Conservation (phyloP, 1,140 invertebrate species). For the Oryctes rhinoceros region DNA sequence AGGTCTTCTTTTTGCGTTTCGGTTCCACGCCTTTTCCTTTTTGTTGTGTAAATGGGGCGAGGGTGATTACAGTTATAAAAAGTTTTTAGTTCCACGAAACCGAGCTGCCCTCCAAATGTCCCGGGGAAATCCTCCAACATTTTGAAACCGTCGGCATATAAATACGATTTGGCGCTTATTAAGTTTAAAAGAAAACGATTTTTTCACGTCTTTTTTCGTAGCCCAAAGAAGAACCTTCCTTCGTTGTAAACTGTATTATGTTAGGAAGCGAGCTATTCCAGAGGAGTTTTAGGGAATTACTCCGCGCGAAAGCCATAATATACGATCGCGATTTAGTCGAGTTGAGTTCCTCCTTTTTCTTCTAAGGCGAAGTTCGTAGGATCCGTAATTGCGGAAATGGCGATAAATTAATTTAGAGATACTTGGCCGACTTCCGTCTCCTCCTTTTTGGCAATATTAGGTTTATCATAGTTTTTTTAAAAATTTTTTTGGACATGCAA, state of each 20-base stretch:
- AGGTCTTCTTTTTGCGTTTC: neutral
- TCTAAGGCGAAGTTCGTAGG: neutral
- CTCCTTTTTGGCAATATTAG: neutral
- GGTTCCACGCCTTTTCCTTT: neutral
- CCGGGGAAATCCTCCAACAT: neutral
- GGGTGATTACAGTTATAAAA: neutral
- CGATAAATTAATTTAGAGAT: slow-evolving; percentile 10
- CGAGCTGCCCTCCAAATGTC: neutral
- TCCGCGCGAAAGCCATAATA: neutral
- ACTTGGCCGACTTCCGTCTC: neutral
- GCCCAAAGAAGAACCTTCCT: neutral
- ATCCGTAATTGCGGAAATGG: neutral
- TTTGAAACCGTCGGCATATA: neutral
- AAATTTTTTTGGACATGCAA: no score
- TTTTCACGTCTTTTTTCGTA: neutral
- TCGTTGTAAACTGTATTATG: neutral
- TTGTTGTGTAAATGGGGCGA: neutral
- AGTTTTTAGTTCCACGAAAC: neutral
- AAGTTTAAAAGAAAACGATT: neutral
- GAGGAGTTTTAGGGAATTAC: slow-evolving; percentile 13
- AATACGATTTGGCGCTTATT: slow-evolving; percentile 15
- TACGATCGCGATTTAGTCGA: neutral
- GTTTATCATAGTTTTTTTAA: no score
- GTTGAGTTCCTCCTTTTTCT: neutral
- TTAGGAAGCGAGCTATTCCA: neutral